Percentiles rank a stretch among this genome's conserved stretches.
phyloP scores from a whole-genome alignment of 2,113 vertebrate species.

The Suncus etruscus region DNA sequence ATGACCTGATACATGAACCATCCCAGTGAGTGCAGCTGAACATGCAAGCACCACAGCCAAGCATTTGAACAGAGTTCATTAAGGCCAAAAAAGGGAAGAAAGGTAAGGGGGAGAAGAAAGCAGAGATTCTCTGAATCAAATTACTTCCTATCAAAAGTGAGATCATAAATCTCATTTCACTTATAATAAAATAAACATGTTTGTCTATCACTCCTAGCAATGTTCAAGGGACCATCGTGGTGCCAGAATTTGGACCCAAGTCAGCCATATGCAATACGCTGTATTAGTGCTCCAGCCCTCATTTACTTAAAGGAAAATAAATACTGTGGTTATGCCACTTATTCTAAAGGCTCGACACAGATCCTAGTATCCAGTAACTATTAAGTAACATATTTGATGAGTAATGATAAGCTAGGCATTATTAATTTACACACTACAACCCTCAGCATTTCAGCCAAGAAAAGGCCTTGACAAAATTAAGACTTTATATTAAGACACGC shows the following conservation, averaged over 20 bases:
- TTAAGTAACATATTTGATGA: background rate
- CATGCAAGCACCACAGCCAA: no score
- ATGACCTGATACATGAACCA: no score
- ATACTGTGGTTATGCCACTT: background rate
- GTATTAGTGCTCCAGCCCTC: background rate
- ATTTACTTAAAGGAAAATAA: conserved; percentile 21
- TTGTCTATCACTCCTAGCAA: no score
- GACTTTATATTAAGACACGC: background rate
- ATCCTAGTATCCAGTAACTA: background rate
- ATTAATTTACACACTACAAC: background rate
- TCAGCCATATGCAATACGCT: no score
- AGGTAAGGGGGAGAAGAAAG: background rate
- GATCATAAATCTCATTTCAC: background rate
- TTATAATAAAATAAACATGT: background rate
- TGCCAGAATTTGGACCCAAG: no score
- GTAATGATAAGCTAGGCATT: background rate
- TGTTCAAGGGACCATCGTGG: no score
- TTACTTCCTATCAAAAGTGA: background rate
- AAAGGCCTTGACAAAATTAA: background rate
- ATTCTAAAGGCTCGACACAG: conserved; percentile 1
- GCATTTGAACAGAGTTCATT: no score
- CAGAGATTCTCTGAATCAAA: background rate
- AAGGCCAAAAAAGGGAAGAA: background rate
- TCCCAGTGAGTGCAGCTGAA: no score
- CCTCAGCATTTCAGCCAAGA: background rate